Evolutionary conservation across 1,140 invertebrate genomes (phyloP).

Genomic region (Scaptomyza montana): DNA sequence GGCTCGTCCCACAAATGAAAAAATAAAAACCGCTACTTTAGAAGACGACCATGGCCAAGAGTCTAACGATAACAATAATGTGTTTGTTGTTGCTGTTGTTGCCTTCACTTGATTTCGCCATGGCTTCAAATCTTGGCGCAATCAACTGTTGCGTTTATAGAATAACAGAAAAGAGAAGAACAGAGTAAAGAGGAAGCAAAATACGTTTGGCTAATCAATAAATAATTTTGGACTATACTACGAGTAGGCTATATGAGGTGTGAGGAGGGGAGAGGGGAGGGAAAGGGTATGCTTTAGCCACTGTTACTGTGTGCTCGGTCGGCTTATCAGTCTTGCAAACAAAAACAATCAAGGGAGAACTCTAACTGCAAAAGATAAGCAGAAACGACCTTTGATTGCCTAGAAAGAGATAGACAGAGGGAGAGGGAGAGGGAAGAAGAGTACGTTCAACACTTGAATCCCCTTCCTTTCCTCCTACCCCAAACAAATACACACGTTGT

Average conservation of each 20-base stretch:
- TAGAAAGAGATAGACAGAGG: constrained; percentile 11
- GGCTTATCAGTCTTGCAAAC: constrained; percentile 69
- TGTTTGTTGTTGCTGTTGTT: constrained; percentile 13
- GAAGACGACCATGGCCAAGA: constrained; percentile 43
- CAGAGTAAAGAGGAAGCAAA: background rate
- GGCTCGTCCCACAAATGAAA: constrained; percentile 31
- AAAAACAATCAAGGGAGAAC: constrained; percentile 60
- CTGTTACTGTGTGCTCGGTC: constrained; percentile 6
- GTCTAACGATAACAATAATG: constrained; percentile 73
- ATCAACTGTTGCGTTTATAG: constrained; percentile 26
- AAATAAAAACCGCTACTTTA: constrained; percentile 64
- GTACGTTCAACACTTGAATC: background rate
- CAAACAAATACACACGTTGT: constrained; percentile 42
- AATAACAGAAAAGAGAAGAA: constrained; percentile 13
- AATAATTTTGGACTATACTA: constrained; percentile 37
- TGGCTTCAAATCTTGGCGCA: constrained; percentile 21
- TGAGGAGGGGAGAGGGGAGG: too few relatives aligned
- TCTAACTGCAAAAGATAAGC: constrained; percentile 21
- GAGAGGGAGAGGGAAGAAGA: background rate
- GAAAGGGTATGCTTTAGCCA: background rate
- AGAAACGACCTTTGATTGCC: constrained; percentile 55
- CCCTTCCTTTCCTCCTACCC: constrained; percentile 6
- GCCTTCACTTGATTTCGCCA: constrained; percentile 54
- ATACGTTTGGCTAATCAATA: constrained; percentile 51
- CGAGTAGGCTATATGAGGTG: too few relatives aligned